These are phyloP conservation scores for Pseudomyrmex concolor DNA, from an alignment of 1,140 invertebrate species.

Conservation along the genomic window DNA sequence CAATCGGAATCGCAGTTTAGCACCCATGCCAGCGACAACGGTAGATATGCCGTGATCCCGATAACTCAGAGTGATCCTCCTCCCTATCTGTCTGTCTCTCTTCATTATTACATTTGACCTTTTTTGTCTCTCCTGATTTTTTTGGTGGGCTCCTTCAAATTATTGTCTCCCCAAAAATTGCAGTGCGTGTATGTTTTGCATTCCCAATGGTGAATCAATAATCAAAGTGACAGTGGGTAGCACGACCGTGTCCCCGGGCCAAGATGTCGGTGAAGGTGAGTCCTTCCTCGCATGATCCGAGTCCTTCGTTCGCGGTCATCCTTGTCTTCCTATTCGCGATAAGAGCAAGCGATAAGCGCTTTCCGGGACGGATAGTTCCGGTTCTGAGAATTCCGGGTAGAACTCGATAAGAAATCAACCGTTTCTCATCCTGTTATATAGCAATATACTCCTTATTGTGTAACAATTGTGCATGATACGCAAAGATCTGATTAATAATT, in stretches of 20 bases:
- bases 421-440: too few relatives aligned
- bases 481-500: too few relatives aligned
- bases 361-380: too few relatives aligned
- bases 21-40: constrained; percentile 49
- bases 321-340: too few relatives aligned
- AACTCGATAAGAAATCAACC: too few relatives aligned
- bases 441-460: too few relatives aligned
- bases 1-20: constrained; percentile 49
- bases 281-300: constrained; percentile 30
- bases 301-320: too few relatives aligned
- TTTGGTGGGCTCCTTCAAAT: neutral
- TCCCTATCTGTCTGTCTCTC: constrained; percentile 2
- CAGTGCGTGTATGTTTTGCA: constrained; percentile 25
- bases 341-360: too few relatives aligned
- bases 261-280: constrained; percentile 84
- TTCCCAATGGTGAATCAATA: constrained; percentile 70
- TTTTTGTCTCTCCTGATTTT: neutral
- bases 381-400: too few relatives aligned
- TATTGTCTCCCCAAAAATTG: neutral
- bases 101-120: neutral
- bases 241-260: constrained; percentile 65
- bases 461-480: too few relatives aligned
- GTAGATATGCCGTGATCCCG: constrained; percentile 67
- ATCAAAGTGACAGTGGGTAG: constrained; percentile 73
- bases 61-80: constrained; percentile 13